Percentiles rank a stretch among this genome's conserved stretches.
phyloP scores from a whole-genome alignment of 2,113 vertebrate genomes.

The Xenotilapia longispinis region DNA sequence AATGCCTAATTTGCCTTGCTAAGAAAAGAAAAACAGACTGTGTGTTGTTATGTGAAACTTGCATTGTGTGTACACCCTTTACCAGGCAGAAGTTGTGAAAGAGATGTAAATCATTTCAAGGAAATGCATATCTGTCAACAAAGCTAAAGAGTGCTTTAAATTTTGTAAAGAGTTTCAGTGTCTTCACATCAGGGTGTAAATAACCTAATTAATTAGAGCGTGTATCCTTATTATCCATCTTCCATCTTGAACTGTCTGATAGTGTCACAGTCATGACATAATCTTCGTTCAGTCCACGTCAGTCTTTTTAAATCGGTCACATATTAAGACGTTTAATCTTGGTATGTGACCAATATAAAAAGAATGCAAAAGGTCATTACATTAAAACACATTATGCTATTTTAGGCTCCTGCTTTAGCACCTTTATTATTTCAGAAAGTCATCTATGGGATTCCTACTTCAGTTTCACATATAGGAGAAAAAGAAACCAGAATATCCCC shows the following conservation, averaged over 20 bases:
- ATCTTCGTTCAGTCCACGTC: background rate
- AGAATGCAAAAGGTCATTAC: background rate
- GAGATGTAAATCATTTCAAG: background rate
- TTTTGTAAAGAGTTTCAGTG: background rate
- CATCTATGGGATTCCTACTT: background rate
- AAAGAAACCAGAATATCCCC: background rate
- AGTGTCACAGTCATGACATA: background rate
- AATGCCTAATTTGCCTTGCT: background rate
- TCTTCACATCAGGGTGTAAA: background rate
- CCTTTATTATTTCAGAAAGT: background rate
- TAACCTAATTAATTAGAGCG: background rate
- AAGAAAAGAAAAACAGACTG: background rate
- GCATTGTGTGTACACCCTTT: rapidly evolving
- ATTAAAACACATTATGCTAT: background rate
- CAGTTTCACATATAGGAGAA: background rate
- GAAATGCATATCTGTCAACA: background rate
- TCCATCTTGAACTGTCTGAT: background rate
- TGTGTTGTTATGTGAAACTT: background rate
- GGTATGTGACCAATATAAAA: background rate
- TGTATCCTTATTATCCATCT: background rate
- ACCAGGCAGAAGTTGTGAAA: background rate
- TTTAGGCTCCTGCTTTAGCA: background rate
- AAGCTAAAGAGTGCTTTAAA: background rate
- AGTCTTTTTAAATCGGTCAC: background rate
- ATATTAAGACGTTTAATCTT: background rate